Conservation (phyloP, 2,888 invertebrate genomes). For the Entomobrya proxima region DNA sequence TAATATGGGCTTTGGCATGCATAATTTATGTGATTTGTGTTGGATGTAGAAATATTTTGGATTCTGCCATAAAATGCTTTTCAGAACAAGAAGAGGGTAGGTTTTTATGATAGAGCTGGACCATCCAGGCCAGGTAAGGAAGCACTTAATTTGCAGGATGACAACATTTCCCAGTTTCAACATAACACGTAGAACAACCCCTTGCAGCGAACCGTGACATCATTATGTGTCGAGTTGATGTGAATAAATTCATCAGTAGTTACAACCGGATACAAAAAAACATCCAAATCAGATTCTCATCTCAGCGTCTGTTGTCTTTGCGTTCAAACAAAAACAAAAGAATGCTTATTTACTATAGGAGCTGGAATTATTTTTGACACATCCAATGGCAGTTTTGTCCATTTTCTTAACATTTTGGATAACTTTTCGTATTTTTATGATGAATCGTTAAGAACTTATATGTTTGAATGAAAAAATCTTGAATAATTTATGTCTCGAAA, state of each 20-base stretch:
- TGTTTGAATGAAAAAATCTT: too few species aligned
- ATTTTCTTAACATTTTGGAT: too few species aligned
- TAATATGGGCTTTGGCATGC: background rate
- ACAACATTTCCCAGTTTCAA: slow-evolving; percentile 28
- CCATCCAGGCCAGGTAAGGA: background rate
- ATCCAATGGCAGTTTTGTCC: too few species aligned
- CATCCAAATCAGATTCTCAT: too few species aligned
- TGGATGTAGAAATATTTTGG: background rate
- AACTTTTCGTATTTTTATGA: too few species aligned
- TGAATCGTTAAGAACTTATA: too few species aligned
- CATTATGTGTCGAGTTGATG: slow-evolving; percentile 49
- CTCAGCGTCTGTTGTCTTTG: background rate
- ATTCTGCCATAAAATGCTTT: background rate
- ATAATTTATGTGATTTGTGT: background rate
- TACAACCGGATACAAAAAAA: background rate
- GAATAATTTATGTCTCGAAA: too few species aligned
- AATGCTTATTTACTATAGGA: too few species aligned
- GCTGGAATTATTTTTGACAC: too few species aligned
- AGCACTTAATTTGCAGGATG: slow-evolving; percentile 38
- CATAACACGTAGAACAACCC: background rate
- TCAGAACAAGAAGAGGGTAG: background rate
- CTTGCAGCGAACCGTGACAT: slow-evolving; percentile 55
- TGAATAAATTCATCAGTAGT: slow-evolving; percentile 55
- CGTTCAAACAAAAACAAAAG: background rate
- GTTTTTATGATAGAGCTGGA: background rate